A percentile compares a stretch with the other conserved stretches of the same genome.
Evolutionary conservation across 2,888 invertebrate species (phyloP).

Genomic region (Tribolium freemani): DNA sequence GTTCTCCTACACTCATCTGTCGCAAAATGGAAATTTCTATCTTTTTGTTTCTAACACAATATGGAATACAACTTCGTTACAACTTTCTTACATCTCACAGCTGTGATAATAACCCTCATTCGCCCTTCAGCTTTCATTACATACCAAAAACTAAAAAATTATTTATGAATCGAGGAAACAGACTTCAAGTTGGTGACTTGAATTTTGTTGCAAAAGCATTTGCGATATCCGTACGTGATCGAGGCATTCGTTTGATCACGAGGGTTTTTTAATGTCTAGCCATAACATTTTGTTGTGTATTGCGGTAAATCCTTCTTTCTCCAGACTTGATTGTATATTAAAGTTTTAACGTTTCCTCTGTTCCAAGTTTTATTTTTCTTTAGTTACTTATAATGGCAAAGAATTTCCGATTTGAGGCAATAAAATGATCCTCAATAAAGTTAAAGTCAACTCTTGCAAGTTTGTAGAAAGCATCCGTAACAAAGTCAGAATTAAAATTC

Average conservation of each 20-base stretch:
- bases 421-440: conserved; percentile 24
- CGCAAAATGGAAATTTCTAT: conserved; percentile 37
- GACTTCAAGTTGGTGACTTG: neutral
- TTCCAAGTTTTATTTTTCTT: conserved; percentile 28
- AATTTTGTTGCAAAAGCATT: neutral
- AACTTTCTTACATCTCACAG: conserved; percentile 35
- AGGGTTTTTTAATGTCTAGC: neutral
- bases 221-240: neutral
- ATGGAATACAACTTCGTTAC: conserved; percentile 19
- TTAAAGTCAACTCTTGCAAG: conserved; percentile 26
- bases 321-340: conserved; percentile 18
- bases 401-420: conserved; percentile 15
- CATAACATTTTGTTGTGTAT: neutral
- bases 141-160: neutral
- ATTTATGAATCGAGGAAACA: neutral
- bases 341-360: conserved; percentile 32
- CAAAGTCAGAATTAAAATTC: conserved; percentile 9
- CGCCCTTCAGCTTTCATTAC: conserved; percentile 21
- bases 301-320: neutral
- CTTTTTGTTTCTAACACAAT: conserved; percentile 39
- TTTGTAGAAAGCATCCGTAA: neutral
- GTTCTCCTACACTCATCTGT: conserved; percentile 38
- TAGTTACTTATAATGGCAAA: conserved; percentile 20
- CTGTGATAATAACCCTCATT: conserved; percentile 32
- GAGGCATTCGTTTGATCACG: neutral